Evolutionary conservation across 2,888 invertebrate genomes (phyloP).

Genomic region (Pristionchus fissidentatus): DNA sequence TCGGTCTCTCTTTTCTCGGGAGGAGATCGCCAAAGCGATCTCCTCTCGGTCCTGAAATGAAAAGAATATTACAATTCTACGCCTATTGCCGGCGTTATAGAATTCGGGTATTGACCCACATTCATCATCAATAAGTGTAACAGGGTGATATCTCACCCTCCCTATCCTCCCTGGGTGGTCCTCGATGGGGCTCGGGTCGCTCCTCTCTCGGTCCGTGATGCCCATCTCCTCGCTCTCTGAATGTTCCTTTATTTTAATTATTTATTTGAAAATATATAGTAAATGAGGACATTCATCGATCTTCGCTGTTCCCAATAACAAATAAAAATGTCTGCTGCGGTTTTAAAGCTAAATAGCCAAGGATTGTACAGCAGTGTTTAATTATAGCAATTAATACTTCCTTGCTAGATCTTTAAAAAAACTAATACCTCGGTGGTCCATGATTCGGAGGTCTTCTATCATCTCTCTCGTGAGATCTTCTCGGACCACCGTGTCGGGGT

Average conservation of each 20-base stretch:
- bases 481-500: not conserved
- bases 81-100: too few species aligned
- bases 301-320: too few species aligned
- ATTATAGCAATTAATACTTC: too few species aligned
- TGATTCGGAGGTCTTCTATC: not conserved
- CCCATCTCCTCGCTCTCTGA: not conserved
- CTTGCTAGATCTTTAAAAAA: too few species aligned
- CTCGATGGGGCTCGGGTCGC: not conserved
- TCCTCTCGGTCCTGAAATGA: not conserved
- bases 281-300: not conserved
- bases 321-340: too few species aligned
- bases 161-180: not conserved
- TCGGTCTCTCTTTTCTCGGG: slow-evolving; percentile 10
- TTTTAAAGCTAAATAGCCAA: too few species aligned
- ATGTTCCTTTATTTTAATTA: too few species aligned
- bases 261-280: too few species aligned
- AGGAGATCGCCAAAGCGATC: slow-evolving; percentile 21
- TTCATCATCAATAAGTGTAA: too few species aligned
- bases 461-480: not conserved
- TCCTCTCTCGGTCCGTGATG: not conserved
- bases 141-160: not conserved
- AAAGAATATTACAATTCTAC: too few species aligned
- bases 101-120: too few species aligned
- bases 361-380: too few species aligned
- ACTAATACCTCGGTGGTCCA: slow-evolving; percentile 26